Conservation (phyloP, 2,113 vertebrate species). For the Phoxinus phoxinus region DNA sequence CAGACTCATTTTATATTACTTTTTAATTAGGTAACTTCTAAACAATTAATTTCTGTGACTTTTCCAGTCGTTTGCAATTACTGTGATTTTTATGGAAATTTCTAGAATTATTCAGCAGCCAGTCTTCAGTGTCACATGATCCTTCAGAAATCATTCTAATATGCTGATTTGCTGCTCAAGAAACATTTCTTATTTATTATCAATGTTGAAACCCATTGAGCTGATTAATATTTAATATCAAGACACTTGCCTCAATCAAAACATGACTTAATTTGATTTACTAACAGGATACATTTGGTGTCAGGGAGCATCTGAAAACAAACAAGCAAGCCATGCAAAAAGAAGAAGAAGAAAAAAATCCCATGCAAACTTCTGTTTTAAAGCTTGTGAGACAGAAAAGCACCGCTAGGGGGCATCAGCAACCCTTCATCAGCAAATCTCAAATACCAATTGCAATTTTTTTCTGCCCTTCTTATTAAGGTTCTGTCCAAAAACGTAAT, state of each 20-base stretch:
- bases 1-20: background rate
- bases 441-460: background rate
- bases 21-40: background rate
- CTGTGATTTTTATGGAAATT: background rate
- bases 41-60: background rate
- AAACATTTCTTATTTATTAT: too few species aligned
- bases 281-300: background rate
- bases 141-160: background rate
- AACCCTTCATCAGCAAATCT: background rate
- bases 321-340: slow-evolving; percentile 22
- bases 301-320: background rate
- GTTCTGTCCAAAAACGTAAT: background rate
- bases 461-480: background rate
- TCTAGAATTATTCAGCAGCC: too few species aligned
- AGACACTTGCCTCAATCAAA: background rate
- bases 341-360: background rate
- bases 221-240: background rate
- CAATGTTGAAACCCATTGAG: too few species aligned
- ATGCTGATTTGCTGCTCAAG: background rate
- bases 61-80: background rate
- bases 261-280: background rate
- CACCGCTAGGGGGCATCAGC: slow-evolving; percentile 17
- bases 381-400: background rate
- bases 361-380: background rate
- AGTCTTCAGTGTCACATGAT: too few species aligned